Evolutionary conservation across 2,797 vertebrate genomes (phyloP), one percentile per base, ranked within the genome.

Genomic region (Dromococcyx pavoninus): DNA sequence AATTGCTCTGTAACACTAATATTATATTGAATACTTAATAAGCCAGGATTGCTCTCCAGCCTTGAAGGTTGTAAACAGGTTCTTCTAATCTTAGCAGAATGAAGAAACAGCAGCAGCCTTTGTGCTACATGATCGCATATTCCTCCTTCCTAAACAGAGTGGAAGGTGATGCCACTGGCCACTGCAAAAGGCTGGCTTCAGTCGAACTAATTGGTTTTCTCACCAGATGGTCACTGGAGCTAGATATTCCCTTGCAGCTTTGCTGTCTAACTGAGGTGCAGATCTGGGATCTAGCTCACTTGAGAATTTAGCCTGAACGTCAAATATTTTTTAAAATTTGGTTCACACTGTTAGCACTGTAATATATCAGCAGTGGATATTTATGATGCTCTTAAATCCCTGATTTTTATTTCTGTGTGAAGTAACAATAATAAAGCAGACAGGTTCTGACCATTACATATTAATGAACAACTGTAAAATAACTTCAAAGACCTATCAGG

Each of bases 91-190:
- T 71, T n/a, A 75, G 60, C n/a, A 71, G 53, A 77, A 70, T 4
- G 13, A 86, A 73, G 43, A 86, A 86, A 37, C 16, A 37, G 4
- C 18, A 35, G 43, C 25, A 72, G 39, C 18, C 19, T 51, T 72
- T 39, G 30, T 53, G 39, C 30, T 54, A 25, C 9, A 3, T 11
- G 18, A 39, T 3, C 8, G 0, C 11, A 2, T 0, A 0, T 33
- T 75, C 44, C 24, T 86, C 21, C n/a, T 54, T 65, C 27, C 39
- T 76, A 17, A 51, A 33, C 44, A 57, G 50, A 32, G 50, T 41
- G 62, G 33, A 60, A 4, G 1, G 5, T 60, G 44, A 50, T 41
- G 50, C 17, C 27, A 11, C 30, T 78, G 58, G 39, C 62, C 71
- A 58, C 17, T 4, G 22, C 17, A 11, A 8, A 0, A 0, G 30